These are phyloP conservation scores for Chorisops tibialis DNA, from an alignment of 2,888 invertebrate genomes.

Conservation along the genomic window DNA sequence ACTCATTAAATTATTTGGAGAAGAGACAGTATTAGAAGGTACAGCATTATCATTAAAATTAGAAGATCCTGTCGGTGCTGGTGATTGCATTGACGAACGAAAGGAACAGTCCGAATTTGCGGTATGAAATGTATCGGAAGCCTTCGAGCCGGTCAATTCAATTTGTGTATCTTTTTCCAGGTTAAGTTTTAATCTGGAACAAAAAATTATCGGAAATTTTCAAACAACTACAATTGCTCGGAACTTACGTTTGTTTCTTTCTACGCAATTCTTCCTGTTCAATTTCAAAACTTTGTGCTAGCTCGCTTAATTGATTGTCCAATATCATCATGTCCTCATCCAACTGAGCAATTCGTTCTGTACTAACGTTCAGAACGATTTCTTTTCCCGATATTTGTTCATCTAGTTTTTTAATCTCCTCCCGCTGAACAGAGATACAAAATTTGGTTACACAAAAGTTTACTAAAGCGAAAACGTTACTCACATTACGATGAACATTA, in stretches of 20 bases:
- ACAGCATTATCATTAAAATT: constrained; percentile 37
- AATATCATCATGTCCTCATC: constrained; percentile 67
- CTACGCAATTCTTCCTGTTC: constrained; percentile 54
- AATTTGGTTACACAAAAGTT: not conserved
- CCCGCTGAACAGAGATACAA: constrained; percentile 65
- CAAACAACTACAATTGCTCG: not conserved
- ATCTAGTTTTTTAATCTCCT: constrained; percentile 68
- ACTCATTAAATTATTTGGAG: constrained; percentile 51
- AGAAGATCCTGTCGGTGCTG: constrained; percentile 45
- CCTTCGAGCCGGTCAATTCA: constrained; percentile 31
- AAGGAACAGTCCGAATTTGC: constrained; percentile 60
- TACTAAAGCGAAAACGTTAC: constrained; percentile 42
- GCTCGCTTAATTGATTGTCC: constrained; percentile 60
- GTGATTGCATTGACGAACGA: constrained; percentile 46
- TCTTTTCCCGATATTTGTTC: constrained; percentile 58
- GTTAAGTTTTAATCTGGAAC: constrained; percentile 65
- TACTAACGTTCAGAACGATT: constrained; percentile 58
- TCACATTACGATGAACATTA: constrained; percentile 70
- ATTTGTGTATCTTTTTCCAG: constrained; percentile 54
- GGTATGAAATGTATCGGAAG: constrained; percentile 69
- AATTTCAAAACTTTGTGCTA: constrained; percentile 50
- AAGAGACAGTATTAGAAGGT: constrained; percentile 26
- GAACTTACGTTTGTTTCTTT: constrained; percentile 55
- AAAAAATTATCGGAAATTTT: constrained; percentile 17
- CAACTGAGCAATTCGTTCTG: constrained; percentile 66